Base-by-base conservation (phyloP, 2,888 invertebrate genomes). In the Alloplasta piceator region DNA sequence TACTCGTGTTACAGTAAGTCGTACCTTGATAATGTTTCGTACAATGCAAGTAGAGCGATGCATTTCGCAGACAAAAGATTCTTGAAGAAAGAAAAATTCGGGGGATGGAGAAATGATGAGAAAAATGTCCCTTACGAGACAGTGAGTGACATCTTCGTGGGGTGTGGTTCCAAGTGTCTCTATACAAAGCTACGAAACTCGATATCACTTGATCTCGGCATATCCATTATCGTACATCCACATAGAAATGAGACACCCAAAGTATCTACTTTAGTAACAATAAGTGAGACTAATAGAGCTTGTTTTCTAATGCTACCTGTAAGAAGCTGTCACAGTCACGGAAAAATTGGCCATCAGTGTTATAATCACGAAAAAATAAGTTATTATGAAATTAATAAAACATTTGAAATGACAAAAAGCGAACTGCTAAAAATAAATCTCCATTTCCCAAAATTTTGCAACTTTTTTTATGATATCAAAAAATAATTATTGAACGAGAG, bases 171-270 rank as follows among this genome's bases (percentile, higher is more conserved):
- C 16, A n/a, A n/a, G n/a, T 36, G n/a, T 12, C 12, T 16, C 6
- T 10, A 58, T 56, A 50, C 56, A 66, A 66, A 66, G 56, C 46
- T 58, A 48, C 9, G 74, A 50, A 66, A 66, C 26, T 74, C 39
- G 74, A 74, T 66, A 74, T 38, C 26, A 38, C 58, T 9, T 58
- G 46, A 50, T 66, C 64, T 26, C 48, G 48, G 9, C 64, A 26
- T 56, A 43, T 74, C 66, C 74, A 74, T 74, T 74, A 66, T 58
- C 58, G 63, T 56, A 66, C 50, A 46, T 38, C 10, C 38, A 12
- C 12, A 26, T 10, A 58, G 74, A 55, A 67, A 67, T 66, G 6
- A 1, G 64, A 66, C 38, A 66, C 12, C 9, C 50, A 14, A 66
- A 66, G 64, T 50, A 52, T 52, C 52, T 14, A 26, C 26, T 26